These are phyloP conservation scores for Papilio glaucus DNA, from an alignment of 1,140 invertebrate genomes.

Conservation along the genomic window DNA sequence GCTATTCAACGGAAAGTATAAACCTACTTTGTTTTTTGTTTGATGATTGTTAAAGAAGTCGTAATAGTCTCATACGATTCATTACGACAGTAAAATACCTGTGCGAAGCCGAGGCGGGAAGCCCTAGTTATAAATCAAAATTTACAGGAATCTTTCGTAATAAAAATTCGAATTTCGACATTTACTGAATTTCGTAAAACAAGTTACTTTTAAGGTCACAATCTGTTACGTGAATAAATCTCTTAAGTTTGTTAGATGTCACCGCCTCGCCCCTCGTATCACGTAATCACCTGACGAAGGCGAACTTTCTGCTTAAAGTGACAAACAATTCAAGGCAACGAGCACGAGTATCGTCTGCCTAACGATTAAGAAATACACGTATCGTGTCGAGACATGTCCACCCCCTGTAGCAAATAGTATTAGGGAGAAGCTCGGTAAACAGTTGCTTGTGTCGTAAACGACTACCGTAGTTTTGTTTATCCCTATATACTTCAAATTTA, in stretches of 20 bases:
- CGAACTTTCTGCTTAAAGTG: constrained; percentile 64
- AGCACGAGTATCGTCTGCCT: constrained; percentile 64
- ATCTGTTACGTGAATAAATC: constrained; percentile 61
- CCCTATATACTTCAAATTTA: no score
- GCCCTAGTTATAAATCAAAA: no score
- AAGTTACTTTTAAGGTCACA: constrained; percentile 54
- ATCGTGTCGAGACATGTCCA: constrained; percentile 60
- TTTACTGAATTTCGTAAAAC: constrained; percentile 58
- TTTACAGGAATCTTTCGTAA: constrained; percentile 50
- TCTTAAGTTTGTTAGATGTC: constrained; percentile 47
- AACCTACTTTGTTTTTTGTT: no score
- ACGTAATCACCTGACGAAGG: constrained; percentile 60
- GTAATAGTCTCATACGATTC: no score
- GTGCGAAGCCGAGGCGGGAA: no score
- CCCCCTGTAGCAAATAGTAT: constrained; percentile 69
- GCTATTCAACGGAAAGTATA: no score
- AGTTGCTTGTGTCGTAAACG: no score
- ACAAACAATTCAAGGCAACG: constrained; percentile 65
- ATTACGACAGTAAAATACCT: no score
- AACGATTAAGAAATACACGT: constrained; percentile 77
- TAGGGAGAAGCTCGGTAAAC: constrained; percentile 70
- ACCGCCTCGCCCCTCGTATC: constrained; percentile 48
- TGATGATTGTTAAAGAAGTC: no score
- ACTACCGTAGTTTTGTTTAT: no score
- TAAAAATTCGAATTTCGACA: constrained; percentile 60